Percentiles rank a stretch among this genome's conserved stretches.
These are phyloP conservation scores for Chrysolina oricalcia DNA, from an alignment of 2,888 invertebrate genomes.

Conservation along the genomic window DNA sequence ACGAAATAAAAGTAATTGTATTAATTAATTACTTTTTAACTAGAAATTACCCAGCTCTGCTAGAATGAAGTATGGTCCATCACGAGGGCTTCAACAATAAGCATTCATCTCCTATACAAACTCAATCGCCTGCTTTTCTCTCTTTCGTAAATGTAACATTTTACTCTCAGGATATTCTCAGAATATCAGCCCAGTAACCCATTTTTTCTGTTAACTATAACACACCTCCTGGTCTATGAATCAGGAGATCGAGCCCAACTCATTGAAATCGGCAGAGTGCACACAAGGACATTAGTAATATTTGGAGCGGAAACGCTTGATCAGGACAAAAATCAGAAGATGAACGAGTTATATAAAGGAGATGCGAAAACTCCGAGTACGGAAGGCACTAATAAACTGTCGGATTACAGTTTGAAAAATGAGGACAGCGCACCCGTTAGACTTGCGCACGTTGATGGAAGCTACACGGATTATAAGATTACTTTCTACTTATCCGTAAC, in stretches of 20 bases:
- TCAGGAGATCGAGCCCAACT: neutral
- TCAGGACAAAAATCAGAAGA: conserved; percentile 35
- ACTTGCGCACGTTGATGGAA: neutral
- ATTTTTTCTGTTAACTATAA: neutral
- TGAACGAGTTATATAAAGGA: conserved; percentile 31
- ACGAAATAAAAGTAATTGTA: too few relatives aligned
- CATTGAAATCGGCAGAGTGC: conserved; percentile 19
- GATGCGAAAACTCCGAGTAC: conserved; percentile 28
- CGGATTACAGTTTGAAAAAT: conserved; percentile 34
- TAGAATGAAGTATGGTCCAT: too few relatives aligned
- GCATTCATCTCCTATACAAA: too few relatives aligned
- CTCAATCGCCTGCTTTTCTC: too few relatives aligned
- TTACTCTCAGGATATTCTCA: too few relatives aligned
- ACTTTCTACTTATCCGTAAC: neutral
- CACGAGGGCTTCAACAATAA: too few relatives aligned
- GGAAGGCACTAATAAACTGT: conserved; percentile 29
- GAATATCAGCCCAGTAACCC: too few relatives aligned
- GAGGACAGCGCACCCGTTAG: neutral
- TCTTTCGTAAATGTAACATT: too few relatives aligned
- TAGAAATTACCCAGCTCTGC: too few relatives aligned
- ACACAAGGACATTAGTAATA: conserved; percentile 34
- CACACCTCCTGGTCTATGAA: neutral
- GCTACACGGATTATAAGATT: neutral
- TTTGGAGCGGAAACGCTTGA: conserved; percentile 35
- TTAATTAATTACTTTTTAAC: too few relatives aligned